These are phyloP conservation scores for Apistogramma diplotaenia DNA, from an alignment of 2,113 vertebrate species.

Conservation along the genomic window DNA sequence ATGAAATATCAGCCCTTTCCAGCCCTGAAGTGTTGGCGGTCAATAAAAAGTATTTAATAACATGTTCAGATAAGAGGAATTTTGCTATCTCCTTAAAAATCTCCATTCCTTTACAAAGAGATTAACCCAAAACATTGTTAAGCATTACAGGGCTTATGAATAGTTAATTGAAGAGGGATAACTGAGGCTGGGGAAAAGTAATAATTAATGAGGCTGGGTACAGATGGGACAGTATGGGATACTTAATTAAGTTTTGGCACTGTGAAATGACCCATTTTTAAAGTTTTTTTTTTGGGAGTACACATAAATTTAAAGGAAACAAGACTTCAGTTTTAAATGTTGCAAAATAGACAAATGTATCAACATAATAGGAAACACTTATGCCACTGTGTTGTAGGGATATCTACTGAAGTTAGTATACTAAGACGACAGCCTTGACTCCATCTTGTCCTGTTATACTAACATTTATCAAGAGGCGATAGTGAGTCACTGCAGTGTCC, in stretches of 20 bases:
- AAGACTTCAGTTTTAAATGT: background rate
- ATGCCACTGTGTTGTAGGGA: background rate
- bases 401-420: background rate
- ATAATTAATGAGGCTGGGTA: conserved; percentile 62
- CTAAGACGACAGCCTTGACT: background rate
- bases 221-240: conserved; percentile 47
- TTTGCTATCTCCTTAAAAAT: conserved; percentile 22
- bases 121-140: conserved; percentile 56
- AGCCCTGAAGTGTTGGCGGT: background rate
- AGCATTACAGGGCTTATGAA: conserved; percentile 55
- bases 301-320: background rate
- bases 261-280: conserved; percentile 32
- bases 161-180: conserved; percentile 55
- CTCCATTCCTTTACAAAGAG: conserved; percentile 34
- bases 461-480: background rate
- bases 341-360: rapidly evolving
- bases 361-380: background rate
- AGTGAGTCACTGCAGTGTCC: background rate
- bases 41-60: conserved; percentile 9
- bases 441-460: background rate
- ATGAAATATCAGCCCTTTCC: background rate
- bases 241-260: conserved; percentile 44
- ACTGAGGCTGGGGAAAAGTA: conserved; percentile 39
- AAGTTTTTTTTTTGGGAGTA: background rate
- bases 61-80: conserved; percentile 17